A percentile compares a stretch with the other conserved stretches of the same genome.
These are phyloP conservation scores for Torymus texanus DNA, from an alignment of 2,888 invertebrate genomes.

Conservation along the genomic window DNA sequence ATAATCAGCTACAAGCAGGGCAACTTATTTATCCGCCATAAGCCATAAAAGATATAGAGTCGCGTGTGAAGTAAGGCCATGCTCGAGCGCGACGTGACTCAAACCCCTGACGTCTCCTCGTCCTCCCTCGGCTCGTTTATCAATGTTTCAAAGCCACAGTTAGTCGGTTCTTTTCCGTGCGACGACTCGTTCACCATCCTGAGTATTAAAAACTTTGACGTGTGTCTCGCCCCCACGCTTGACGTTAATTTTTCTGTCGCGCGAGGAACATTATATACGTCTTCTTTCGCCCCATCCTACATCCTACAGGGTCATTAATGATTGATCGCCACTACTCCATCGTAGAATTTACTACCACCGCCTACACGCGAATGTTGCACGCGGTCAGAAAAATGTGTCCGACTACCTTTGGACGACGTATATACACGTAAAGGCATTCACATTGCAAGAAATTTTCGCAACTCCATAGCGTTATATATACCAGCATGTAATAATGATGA, in stretches of 20 bases:
- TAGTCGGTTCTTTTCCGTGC: not conserved
- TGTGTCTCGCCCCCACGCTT: not conserved
- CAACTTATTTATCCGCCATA: constrained; percentile 17
- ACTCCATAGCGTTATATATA: not conserved
- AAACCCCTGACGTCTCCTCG: not conserved
- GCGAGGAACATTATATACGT: not conserved
- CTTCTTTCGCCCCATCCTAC: not conserved
- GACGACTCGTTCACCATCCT: not conserved
- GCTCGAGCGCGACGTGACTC: constrained; percentile 1
- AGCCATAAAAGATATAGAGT: not conserved
- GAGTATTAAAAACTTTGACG: constrained; percentile 22
- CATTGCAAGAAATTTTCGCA: constrained; percentile 14
- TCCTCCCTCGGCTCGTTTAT: not conserved
- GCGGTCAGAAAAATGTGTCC: constrained; percentile 8
- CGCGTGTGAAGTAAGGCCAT: not conserved
- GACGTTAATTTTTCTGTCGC: constrained; percentile 33
- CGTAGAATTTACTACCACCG: constrained; percentile 21
- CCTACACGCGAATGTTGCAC: not conserved
- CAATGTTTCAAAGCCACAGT: constrained; percentile 14
- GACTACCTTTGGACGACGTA: not conserved
- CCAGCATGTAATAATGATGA: constrained; percentile 23
- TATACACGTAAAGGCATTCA: constrained; percentile 11
- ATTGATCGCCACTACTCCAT: constrained; percentile 29
- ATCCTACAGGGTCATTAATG: constrained; percentile 13
- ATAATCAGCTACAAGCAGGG: constrained; percentile 1